A percentile compares a stretch with the other conserved stretches of the same genome.
phyloP scores from a whole-genome alignment of 1,140 invertebrate species.

The Aphidius gifuensis region DNA sequence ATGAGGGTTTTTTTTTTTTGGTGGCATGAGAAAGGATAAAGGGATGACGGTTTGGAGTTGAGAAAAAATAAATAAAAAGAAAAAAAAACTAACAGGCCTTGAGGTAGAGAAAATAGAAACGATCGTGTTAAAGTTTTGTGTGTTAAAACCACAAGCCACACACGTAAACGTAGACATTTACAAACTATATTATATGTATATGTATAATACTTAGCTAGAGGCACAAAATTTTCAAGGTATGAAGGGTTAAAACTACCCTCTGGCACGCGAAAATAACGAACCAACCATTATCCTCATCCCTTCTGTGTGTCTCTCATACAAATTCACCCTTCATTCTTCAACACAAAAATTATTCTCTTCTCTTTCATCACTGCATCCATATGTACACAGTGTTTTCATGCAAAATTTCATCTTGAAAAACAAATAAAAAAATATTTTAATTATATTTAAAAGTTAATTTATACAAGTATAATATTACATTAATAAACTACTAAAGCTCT shows the following conservation, averaged over 20 bases:
- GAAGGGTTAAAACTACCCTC: constrained; percentile 35
- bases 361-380: neutral
- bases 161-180: constrained; percentile 32
- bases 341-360: neutral
- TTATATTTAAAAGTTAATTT: too few species aligned
- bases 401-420: too few species aligned
- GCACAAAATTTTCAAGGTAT: constrained; percentile 14
- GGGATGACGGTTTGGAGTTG: neutral
- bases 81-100: constrained; percentile 8
- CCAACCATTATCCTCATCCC: constrained; percentile 36
- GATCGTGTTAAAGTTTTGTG: constrained; percentile 18
- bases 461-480: too few species aligned
- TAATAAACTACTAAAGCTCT: too few species aligned
- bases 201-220: neutral
- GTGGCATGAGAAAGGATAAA: too few species aligned
- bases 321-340: neutral
- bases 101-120: neutral
- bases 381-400: too few species aligned
- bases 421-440: too few species aligned
- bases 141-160: constrained; percentile 24
- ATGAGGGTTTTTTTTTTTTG: too few species aligned
- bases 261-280: constrained; percentile 43
- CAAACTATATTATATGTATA: constrained; percentile 5
- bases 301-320: constrained; percentile 10
- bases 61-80: neutral